Percentiles rank a stretch among this genome's conserved stretches.
Conservation (phyloP, 2,797 vertebrate species). For the Pangasius krempfi region DNA sequence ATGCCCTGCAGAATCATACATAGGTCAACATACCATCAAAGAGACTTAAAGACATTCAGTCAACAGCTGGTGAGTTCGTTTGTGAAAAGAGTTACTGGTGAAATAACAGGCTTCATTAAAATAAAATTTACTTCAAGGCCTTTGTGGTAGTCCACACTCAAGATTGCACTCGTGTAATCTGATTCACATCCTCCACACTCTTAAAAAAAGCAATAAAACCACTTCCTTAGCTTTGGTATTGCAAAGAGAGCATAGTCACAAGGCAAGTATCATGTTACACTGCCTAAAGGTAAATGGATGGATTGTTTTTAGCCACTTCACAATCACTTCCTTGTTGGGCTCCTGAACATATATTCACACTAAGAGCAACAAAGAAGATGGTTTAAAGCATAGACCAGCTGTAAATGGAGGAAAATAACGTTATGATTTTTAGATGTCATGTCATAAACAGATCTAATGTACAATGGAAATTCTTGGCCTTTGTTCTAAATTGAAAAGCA, state of each 20-base stretch:
- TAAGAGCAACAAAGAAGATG: constrained; percentile 23
- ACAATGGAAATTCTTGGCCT: not conserved
- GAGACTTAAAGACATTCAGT: not conserved
- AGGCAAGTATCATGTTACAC: constrained; percentile 45
- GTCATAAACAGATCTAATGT: not conserved
- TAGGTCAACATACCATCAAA: not conserved
- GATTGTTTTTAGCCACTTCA: constrained; percentile 44
- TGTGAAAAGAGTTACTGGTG: not conserved
- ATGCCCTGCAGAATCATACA: not conserved
- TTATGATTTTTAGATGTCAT: not conserved
- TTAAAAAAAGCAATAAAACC: constrained; percentile 21
- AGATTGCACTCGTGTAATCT: not conserved
- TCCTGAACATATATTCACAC: constrained; percentile 20
- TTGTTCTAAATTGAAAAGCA: not conserved
- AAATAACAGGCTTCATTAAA: not conserved
- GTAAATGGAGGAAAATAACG: constrained; percentile 6
- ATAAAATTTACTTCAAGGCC: constrained; percentile 6
- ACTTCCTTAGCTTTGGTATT: constrained; percentile 28
- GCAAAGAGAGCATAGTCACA: constrained; percentile 37
- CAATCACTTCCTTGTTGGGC: constrained; percentile 42
- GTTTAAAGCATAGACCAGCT: not conserved
- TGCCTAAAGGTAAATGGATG: constrained; percentile 40
- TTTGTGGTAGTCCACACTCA: constrained; percentile 2
- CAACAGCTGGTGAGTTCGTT: not conserved
- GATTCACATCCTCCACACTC: not conserved